Conservation (phyloP, 2,113 vertebrate species). For the Chionomys nivalis region DNA sequence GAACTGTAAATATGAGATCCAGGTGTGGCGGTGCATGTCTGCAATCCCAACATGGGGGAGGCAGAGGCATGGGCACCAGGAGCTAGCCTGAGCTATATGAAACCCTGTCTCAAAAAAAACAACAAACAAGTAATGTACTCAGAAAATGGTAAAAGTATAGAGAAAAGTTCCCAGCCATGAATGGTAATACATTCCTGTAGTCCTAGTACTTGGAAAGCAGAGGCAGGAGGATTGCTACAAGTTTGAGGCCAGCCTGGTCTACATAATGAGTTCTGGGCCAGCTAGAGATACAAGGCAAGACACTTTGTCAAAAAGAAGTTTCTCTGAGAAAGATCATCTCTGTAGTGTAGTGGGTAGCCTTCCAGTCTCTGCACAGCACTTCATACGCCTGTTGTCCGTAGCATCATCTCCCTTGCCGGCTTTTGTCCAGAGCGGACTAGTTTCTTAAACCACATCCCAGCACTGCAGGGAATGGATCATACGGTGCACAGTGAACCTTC, state of each 20-base stretch:
- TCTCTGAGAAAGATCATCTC: neutral
- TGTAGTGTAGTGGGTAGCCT: neutral
- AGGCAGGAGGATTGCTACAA: neutral
- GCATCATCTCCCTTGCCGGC: neutral
- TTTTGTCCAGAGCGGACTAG: neutral
- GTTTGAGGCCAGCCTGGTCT: neutral
- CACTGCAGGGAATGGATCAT: neutral
- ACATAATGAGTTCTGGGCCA: neutral
- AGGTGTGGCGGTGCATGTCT: neutral
- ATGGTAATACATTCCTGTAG: neutral
- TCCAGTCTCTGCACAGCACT: neutral
- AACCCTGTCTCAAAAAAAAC: neutral
- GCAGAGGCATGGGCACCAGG: neutral
- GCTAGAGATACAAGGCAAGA: neutral
- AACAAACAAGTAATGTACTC: neutral
- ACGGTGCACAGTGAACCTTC: neutral
- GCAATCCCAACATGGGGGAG: neutral
- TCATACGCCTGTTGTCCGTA: neutral
- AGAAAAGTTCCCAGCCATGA: neutral
- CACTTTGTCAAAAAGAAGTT: neutral
- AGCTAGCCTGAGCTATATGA: neutral
- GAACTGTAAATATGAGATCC: neutral
- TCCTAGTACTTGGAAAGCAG: neutral
- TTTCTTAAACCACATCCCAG: conserved; percentile 4
- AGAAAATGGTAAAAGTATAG: conserved; percentile 1